Conservation (phyloP, 2,888 invertebrate genomes). For the Pachymerium ferrugineum region DNA sequence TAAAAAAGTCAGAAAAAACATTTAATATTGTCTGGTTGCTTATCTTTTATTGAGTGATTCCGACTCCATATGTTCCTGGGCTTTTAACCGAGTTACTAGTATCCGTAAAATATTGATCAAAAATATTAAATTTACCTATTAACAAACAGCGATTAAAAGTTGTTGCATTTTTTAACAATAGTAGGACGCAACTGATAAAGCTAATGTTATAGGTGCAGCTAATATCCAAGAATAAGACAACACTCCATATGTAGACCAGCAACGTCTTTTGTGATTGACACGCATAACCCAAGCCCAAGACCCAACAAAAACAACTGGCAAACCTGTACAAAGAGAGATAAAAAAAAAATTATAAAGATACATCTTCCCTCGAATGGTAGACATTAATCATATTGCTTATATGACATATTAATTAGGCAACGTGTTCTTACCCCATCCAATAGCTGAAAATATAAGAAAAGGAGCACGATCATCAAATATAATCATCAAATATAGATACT, state of each 20-base stretch:
- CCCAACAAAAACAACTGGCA: constrained; percentile 49
- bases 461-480: constrained; percentile 55
- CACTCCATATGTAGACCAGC: constrained; percentile 45
- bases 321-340: constrained; percentile 43
- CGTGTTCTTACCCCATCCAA: constrained; percentile 55
- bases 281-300: constrained; percentile 49
- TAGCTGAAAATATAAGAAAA: constrained; percentile 52
- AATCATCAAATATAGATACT: constrained; percentile 54
- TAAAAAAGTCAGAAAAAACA: constrained; percentile 34
- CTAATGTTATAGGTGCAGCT: constrained; percentile 45
- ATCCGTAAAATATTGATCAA: constrained; percentile 40
- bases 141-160: constrained; percentile 2
- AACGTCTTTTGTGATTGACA: constrained; percentile 39
- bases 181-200: constrained; percentile 41
- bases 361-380: neutral
- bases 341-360: neutral
- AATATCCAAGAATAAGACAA: constrained; percentile 44
- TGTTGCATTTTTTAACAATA: constrained; percentile 15
- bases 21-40: neutral
- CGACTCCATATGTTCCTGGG: constrained; percentile 33
- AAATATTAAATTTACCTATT: constrained; percentile 40
- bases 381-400: neutral
- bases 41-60: constrained; percentile 28
- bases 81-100: constrained; percentile 32
- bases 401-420: neutral